Base-by-base conservation (phyloP, 2,888 invertebrate species). In the Pollenia labialis region DNA sequence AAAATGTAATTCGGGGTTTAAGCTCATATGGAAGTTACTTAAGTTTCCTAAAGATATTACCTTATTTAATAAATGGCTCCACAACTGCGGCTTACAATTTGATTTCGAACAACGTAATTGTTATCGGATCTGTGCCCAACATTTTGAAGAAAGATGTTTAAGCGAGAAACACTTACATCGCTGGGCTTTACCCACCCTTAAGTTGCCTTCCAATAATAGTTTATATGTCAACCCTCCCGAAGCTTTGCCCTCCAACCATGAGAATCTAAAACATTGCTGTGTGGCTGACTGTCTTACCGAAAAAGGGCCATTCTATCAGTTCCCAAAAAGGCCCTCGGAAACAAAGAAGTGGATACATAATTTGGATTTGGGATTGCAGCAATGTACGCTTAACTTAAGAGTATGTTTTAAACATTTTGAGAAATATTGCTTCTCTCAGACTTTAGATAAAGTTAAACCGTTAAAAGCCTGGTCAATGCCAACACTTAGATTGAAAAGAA, bases 91-190 rank as follows among this genome's bases (percentile, higher is more conserved):
- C 48, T 88, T 92, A 3, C 10, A 72, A 0, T 90, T 91, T 54
- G 91, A 89, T 14, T 64, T 87, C 4, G 44, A 79, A 0, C 87
- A 89, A 2, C 90, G 90, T 4, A 75, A 88, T 18, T 75, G 88
- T 4, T 92, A 91, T 85, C 89, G 90, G 40, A 88, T 92, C 12
- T 92, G 92, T 60, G 85, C 89, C 12, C 85, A 89, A 9, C 92
- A 92, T 80, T 92, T 92, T 46, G 92, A 89, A 64, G 87, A 85
- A 32, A 85, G 87, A 72, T 89, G 89, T 52, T 85, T 86, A 11
- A 88, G 77, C 58, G 76, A 79, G 10, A 80, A 76, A 46, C 80
- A 88, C 6, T 54, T 89, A 40, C 88, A 81, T 48, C 66, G 71
- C 2, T 89, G 89, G 89, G 87, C 89, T 0, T 11, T 89, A 16